Conservation (phyloP, 2,113 vertebrate species). For the Asarcornis scutulata region DNA sequence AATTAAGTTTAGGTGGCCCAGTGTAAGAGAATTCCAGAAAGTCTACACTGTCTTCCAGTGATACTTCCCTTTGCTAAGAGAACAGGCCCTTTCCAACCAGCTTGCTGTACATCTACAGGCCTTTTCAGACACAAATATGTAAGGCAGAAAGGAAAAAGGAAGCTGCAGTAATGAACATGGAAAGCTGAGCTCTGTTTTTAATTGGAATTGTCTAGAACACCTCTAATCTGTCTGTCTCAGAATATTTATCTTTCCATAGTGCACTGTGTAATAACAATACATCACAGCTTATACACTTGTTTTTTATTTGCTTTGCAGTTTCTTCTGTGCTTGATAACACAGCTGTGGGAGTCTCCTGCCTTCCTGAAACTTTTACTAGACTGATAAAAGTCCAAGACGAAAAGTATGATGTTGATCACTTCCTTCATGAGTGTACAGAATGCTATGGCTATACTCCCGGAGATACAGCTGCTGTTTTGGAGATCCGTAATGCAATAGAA, state of each 20-base stretch:
- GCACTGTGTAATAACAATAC: not conserved
- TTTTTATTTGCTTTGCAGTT: constrained; percentile 53
- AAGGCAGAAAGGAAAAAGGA: not conserved
- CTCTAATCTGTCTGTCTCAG: not conserved
- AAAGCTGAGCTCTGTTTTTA: not conserved
- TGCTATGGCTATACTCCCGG: constrained; percentile 67
- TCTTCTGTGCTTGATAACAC: constrained; percentile 70
- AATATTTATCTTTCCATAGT: not conserved
- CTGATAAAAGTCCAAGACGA: constrained; percentile 63
- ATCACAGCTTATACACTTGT: not conserved
- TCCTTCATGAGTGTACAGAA: constrained; percentile 56
- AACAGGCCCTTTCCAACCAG: not conserved
- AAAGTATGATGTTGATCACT: constrained; percentile 6
- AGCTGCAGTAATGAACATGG: not conserved
- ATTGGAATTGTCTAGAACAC: not conserved
- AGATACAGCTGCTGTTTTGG: constrained; percentile 74
- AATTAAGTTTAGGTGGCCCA: not conserved
- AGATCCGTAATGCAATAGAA: constrained; percentile 77
- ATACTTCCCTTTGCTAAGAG: not conserved
- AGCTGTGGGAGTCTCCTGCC: constrained; percentile 63
- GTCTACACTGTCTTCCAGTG: not conserved
- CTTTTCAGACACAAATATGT: not conserved
- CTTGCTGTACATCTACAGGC: not conserved
- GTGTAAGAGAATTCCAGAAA: not conserved
- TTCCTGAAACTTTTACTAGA: constrained; percentile 82